Evolutionary conservation across 2,113 vertebrate species (phyloP).

Genomic region (Hemichromis elongatus): DNA sequence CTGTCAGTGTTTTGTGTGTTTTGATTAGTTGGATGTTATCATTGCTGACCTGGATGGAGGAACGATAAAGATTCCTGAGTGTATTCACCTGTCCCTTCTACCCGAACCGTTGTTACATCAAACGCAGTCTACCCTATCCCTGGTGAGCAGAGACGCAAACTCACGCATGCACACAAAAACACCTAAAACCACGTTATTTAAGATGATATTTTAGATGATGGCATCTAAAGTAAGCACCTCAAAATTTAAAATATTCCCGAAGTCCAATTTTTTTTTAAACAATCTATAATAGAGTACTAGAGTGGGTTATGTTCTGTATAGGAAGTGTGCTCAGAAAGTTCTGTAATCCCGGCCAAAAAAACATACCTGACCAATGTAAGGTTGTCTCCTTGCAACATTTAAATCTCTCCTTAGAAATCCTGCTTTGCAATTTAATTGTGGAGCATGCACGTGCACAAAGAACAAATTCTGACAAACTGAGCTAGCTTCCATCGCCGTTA

Average conservation of each 20-base stretch:
- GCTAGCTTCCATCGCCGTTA: not conserved
- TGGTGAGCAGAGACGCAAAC: slow-evolving; percentile 70
- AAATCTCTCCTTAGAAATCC: not conserved
- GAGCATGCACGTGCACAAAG: not conserved
- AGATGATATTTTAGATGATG: too few species aligned
- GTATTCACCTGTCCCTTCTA: slow-evolving; percentile 91
- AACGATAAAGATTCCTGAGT: slow-evolving; percentile 97
- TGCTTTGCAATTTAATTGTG: not conserved
- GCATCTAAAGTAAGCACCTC: not conserved
- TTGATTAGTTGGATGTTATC: slow-evolving; percentile 90
- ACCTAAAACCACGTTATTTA: not conserved
- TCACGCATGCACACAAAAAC: not conserved
- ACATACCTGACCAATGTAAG: not conserved
- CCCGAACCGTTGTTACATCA: slow-evolving; percentile 91
- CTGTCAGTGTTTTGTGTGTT: slow-evolving; percentile 18
- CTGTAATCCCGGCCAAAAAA: not conserved
- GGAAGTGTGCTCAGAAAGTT: not conserved
- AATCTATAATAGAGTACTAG: not conserved
- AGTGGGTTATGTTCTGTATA: not conserved
- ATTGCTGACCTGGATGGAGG: slow-evolving; percentile 97
- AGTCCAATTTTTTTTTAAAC: not conserved
- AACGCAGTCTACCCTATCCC: slow-evolving; percentile 85
- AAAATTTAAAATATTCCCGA: not conserved
- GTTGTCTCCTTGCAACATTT: not conserved
- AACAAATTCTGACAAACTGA: not conserved